Percentiles rank a stretch among this genome's conserved stretches.
These are phyloP conservation scores for Chouioia cunea DNA, from an alignment of 2,888 invertebrate species.

Conservation along the genomic window DNA sequence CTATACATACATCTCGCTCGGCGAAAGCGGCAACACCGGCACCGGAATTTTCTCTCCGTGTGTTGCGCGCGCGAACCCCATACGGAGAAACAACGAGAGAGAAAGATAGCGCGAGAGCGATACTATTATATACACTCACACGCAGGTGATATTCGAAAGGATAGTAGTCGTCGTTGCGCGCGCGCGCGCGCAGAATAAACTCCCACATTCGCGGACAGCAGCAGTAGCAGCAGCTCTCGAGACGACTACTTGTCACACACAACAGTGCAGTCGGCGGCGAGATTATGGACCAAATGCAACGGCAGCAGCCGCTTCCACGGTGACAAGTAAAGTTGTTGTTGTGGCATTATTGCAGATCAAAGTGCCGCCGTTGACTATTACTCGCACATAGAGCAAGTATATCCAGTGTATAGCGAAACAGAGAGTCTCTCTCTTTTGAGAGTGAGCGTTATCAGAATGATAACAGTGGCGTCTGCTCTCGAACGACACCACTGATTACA, in stretches of 20 bases:
- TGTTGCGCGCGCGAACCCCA: neutral
- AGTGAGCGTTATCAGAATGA: slow-evolving; percentile 2
- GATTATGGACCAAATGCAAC: slow-evolving; percentile 29
- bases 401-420: neutral
- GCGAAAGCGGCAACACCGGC: slow-evolving; percentile 8
- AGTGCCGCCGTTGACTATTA: neutral
- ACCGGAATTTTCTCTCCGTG: slow-evolving; percentile 20
- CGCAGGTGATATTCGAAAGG: slow-evolving; percentile 29
- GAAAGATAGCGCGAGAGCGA: neutral
- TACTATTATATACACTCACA: neutral
- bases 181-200: slow-evolving; percentile 23
- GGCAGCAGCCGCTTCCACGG: slow-evolving; percentile 18
- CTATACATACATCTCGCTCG: too few species aligned
- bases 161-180: neutral
- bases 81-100: neutral
- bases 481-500: neutral
- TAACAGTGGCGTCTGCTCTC: slow-evolving; percentile 3
- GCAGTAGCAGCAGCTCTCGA: slow-evolving; percentile 20
- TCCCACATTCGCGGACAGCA: slow-evolving; percentile 7
- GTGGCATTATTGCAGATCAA: neutral
- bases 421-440: neutral
- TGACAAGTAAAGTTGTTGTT: slow-evolving; percentile 28
- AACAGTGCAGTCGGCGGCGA: slow-evolving; percentile 25
- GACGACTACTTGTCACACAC: slow-evolving; percentile 16
- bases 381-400: too few species aligned